phyloP scores from a whole-genome alignment of 35 echinoderm and acorn worm species.

The Stichopus chloronotus region DNA sequence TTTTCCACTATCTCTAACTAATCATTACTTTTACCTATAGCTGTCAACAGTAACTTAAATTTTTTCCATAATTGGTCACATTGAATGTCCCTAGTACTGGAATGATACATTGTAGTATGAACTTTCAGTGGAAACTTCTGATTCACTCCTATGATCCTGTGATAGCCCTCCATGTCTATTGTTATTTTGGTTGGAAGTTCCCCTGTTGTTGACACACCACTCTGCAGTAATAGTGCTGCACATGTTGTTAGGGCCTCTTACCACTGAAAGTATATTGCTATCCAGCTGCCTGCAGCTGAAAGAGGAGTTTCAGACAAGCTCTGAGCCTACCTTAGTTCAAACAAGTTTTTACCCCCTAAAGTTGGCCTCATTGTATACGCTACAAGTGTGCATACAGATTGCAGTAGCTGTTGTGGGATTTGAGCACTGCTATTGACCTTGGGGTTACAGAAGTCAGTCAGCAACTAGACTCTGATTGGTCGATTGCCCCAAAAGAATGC shows the following conservation, averaged over 20 bases:
- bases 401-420: slow-evolving; percentile 51
- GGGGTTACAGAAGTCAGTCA: slow-evolving; percentile 57
- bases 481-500: slow-evolving; percentile 52
- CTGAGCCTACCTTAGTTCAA: neutral
- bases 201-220: too few species aligned
- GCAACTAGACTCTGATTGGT: slow-evolving; percentile 42
- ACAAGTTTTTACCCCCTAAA: slow-evolving; percentile 45
- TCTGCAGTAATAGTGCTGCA: neutral
- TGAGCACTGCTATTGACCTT: slow-evolving; percentile 52
- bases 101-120: too few species aligned
- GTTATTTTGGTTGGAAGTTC: too few species aligned
- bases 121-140: too few species aligned
- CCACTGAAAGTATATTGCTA: neutral
- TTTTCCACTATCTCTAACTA: too few species aligned
- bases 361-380: slow-evolving; percentile 62
- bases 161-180: too few species aligned
- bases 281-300: neutral
- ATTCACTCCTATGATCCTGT: too few species aligned
- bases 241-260: neutral
- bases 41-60: too few species aligned
- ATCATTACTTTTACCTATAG: too few species aligned
- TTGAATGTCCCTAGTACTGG: too few species aligned
- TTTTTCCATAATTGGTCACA: too few species aligned
- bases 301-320: neutral
- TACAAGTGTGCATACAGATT: slow-evolving; percentile 42